These are phyloP conservation scores for Chrysomallon squamiferum DNA, from an alignment of 1,140 invertebrate species.

Conservation along the genomic window DNA sequence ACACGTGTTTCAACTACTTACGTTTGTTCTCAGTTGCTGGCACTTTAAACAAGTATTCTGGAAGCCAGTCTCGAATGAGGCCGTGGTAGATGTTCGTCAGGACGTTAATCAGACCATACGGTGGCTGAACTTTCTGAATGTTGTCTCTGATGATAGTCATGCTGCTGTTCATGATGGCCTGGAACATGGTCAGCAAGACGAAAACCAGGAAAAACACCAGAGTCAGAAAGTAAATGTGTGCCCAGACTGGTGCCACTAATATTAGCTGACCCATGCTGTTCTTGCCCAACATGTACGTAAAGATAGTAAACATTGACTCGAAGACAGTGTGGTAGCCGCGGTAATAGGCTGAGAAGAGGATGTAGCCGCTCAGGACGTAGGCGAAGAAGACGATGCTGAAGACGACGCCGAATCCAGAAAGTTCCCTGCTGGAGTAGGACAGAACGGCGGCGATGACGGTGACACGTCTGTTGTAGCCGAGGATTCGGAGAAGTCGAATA, in stretches of 20 bases:
- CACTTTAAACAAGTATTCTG: not conserved
- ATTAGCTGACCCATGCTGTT: constrained; percentile 26
- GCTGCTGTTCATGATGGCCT: constrained; percentile 34
- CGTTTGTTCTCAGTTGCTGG: not conserved
- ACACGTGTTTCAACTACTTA: no score
- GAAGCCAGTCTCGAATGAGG: constrained; percentile 15
- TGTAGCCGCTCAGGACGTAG: constrained; percentile 36
- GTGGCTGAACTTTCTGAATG: constrained; percentile 20
- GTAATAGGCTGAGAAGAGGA: constrained; percentile 37
- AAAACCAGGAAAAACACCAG: constrained; percentile 34
- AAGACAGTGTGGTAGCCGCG: constrained; percentile 40
- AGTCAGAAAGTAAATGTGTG: constrained; percentile 28
- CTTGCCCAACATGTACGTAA: constrained; percentile 41
- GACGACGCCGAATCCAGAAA: constrained; percentile 43
- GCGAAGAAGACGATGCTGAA: constrained; percentile 50
- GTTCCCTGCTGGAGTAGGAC: constrained; percentile 18
- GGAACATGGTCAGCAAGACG: constrained; percentile 34
- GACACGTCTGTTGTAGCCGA: constrained; percentile 51
- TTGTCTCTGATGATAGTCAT: constrained; percentile 21
- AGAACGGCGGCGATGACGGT: constrained; percentile 28
- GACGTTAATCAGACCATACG: constrained; percentile 31
- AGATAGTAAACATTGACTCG: constrained; percentile 29
- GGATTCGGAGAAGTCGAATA: constrained; percentile 35
- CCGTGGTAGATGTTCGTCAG: constrained; percentile 17
- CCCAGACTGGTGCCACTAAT: constrained; percentile 12